Base-by-base conservation (phyloP, 2,797 vertebrate genomes). In the Fringilla coelebs region DNA sequence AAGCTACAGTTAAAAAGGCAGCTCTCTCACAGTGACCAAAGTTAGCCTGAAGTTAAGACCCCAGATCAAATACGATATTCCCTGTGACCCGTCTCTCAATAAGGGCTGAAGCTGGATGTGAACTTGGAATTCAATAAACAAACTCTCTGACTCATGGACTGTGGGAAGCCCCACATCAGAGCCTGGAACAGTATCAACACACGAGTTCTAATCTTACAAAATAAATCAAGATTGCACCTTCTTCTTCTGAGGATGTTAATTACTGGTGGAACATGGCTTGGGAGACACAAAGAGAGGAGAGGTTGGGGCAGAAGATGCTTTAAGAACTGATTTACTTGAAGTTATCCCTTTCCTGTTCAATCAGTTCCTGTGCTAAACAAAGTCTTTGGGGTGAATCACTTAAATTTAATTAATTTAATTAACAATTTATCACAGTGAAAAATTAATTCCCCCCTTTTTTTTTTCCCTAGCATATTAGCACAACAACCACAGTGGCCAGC, bases 401-500 rank as follows among this genome's bases (percentile, higher is more conserved):
- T 93, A 87, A 75, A 87, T 34, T 90, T 93, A 94, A 96, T 96
- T 93, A 94, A n/a, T n/a, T n/a, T n/a, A 94, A 94, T 94, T 93
- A 91, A 90, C 75, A 89, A 61, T 91, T 96, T 94, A 94, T 80
- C 72, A 88, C 26, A 62, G 19, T 26, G 52, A 93, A 20, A 91
- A 97, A 96, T 94, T 92, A 94, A 70, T 91, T 75, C 4, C 9
- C 18, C 17, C 2, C 13, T 61, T 8, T 15, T 72, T n/a, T 57
- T 46, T 6, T 0, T 3, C 10, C 36, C 60, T 62, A 92, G 62
- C 28, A 36, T 81, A 94, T 88, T 94, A 94, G 45, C 76, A 68
- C 57, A 88, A 68, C 51, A 58, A 45, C 66, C 49, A 68, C 40
- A 77, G 54, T 7, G 43, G 51, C 28, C 85, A 82, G 65, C 31